These are phyloP conservation scores for Hirundo rustica DNA, from an alignment of 2,797 vertebrate species.

Conservation along the genomic window DNA sequence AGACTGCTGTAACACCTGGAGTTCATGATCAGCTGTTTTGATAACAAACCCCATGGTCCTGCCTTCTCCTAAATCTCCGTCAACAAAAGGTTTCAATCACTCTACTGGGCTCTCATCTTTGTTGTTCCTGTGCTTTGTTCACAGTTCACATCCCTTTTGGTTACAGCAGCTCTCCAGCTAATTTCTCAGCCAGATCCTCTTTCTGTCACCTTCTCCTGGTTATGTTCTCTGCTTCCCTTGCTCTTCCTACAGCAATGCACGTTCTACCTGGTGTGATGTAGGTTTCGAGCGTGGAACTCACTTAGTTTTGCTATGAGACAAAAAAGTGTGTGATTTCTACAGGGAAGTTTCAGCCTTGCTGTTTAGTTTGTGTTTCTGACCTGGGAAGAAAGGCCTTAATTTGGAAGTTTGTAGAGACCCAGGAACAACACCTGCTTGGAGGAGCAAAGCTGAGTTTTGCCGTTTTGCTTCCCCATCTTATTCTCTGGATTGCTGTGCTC, in stretches of 20 bases:
- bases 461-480: neutral
- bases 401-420: neutral
- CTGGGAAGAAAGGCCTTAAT: neutral
- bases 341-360: neutral
- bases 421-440: neutral
- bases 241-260: fast-evolving
- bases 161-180: neutral
- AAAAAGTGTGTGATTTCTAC: neutral
- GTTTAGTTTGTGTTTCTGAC: neutral
- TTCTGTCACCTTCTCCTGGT: neutral
- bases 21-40: neutral
- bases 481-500: neutral
- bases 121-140: neutral
- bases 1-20: neutral
- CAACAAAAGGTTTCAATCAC: fast-evolving
- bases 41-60: neutral
- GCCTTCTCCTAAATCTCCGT: neutral
- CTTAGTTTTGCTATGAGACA: neutral
- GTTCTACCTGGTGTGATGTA: neutral
- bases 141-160: neutral
- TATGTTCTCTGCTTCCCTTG: neutral
- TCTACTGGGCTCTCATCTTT: neutral
- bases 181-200: neutral
- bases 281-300: neutral
- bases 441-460: neutral